Percentiles rank a stretch among this genome's conserved stretches.
Conservation (phyloP, 2,113 vertebrate species). For the Anthoscopus minutus region DNA sequence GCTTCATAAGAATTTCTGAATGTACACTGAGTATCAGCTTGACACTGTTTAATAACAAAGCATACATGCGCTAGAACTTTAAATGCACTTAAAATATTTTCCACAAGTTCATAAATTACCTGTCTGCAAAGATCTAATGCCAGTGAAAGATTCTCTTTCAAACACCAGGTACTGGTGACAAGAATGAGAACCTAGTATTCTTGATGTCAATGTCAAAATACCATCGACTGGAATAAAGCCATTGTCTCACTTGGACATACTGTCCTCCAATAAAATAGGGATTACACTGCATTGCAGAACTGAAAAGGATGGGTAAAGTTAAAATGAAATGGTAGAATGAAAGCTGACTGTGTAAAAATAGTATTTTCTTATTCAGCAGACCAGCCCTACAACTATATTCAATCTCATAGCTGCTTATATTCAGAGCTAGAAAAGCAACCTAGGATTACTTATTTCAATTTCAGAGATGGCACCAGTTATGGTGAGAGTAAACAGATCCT, state of each 20-base stretch:
- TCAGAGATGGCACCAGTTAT: neutral
- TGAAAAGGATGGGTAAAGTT: neutral
- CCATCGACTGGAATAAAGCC: neutral
- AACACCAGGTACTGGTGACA: neutral
- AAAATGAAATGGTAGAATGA: neutral
- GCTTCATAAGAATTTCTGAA: neutral
- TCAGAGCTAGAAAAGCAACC: neutral
- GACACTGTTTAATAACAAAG: neutral
- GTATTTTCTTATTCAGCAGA: slow-evolving; percentile 9
- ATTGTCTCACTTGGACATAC: neutral
- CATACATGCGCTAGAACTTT: neutral
- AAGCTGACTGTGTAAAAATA: slow-evolving; percentile 3
- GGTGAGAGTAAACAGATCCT: neutral
- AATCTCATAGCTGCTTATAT: neutral
- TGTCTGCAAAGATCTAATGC: neutral
- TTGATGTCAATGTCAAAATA: neutral
- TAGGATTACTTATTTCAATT: neutral
- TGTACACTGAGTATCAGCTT: neutral
- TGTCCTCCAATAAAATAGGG: slow-evolving; percentile 5
- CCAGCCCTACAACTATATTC: neutral
- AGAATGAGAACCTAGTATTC: neutral
- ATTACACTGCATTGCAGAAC: slow-evolving; percentile 35
- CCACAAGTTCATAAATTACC: neutral
- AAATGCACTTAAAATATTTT: neutral
- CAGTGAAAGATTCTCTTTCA: neutral